A percentile compares a stretch with the other conserved stretches of the same genome.
These are phyloP conservation scores for Magallana ariakensis DNA, from an alignment of 1,140 invertebrate species.

Conservation along the genomic window DNA sequence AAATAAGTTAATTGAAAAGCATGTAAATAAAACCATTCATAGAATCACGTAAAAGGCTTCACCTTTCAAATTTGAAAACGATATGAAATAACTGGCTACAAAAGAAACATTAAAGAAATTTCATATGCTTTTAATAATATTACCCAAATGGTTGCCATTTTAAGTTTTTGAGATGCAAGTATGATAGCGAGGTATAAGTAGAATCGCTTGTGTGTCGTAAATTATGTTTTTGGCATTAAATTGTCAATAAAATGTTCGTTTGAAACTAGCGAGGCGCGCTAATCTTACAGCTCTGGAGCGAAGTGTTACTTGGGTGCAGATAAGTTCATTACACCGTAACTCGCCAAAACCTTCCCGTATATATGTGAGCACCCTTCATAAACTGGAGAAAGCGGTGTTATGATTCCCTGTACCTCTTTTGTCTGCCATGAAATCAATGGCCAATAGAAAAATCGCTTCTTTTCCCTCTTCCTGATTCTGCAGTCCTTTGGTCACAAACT, in stretches of 20 bases:
- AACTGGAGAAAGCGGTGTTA: too few relatives aligned
- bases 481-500: too few relatives aligned
- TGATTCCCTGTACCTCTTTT: too few relatives aligned
- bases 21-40: too few relatives aligned
- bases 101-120: background rate
- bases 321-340: constrained; percentile 13
- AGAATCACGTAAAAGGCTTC: background rate
- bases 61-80: background rate
- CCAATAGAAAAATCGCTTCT: too few relatives aligned
- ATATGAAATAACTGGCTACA: background rate
- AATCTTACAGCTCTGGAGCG: background rate
- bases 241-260: constrained; percentile 26
- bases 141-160: constrained; percentile 1
- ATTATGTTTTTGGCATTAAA: constrained; percentile 25
- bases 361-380: too few relatives aligned
- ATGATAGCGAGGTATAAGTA: background rate
- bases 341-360: too few relatives aligned
- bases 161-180: background rate
- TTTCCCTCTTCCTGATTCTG: too few relatives aligned
- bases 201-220: background rate
- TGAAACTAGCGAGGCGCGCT: constrained; percentile 18
- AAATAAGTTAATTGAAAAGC: too few relatives aligned
- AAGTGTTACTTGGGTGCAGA: background rate
- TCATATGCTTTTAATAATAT: constrained; percentile 24
- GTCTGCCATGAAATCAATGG: too few relatives aligned